Evolutionary conservation across 37 sponge, comb jelly and placozoan genomes (phyloP).

Genomic region (Ephydatia muelleri): DNA sequence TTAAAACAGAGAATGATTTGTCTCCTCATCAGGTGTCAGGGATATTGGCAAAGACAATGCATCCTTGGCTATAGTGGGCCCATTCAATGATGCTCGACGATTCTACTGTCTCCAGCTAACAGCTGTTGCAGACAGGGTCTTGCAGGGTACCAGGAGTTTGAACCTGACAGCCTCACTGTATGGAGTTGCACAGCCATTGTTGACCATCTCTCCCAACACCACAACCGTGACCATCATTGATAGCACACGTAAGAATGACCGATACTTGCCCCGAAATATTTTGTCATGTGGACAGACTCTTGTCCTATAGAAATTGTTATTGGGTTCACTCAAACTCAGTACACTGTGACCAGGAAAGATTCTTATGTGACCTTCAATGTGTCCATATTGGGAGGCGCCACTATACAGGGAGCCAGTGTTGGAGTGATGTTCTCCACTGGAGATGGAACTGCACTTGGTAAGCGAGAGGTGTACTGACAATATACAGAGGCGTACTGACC

Average conservation of each 20-base stretch:
- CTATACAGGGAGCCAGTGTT: background rate
- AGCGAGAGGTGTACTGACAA: background rate
- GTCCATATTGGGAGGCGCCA: background rate
- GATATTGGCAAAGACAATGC: background rate
- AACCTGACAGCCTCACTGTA: background rate
- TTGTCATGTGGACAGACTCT: no score
- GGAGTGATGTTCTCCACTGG: background rate
- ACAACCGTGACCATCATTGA: background rate
- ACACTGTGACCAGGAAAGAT: conserved; percentile 2
- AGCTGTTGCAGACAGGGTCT: background rate
- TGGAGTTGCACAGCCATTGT: background rate
- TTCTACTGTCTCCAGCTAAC: background rate
- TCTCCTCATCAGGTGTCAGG: background rate
- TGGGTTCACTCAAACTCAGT: conserved; percentile 15
- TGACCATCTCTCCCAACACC: background rate
- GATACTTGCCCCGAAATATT: no score
- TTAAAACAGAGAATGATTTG: no score
- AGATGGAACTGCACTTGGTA: conserved; percentile 24
- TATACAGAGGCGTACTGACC: background rate
- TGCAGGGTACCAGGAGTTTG: background rate
- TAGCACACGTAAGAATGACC: background rate
- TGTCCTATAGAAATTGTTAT: conserved; percentile 22
- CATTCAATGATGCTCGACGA: background rate
- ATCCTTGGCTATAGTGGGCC: background rate
- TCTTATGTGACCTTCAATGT: conserved; percentile 13